Evolutionary conservation across 2,797 vertebrate species (phyloP).

Genomic region (Phrynocephalus forsythii): DNA sequence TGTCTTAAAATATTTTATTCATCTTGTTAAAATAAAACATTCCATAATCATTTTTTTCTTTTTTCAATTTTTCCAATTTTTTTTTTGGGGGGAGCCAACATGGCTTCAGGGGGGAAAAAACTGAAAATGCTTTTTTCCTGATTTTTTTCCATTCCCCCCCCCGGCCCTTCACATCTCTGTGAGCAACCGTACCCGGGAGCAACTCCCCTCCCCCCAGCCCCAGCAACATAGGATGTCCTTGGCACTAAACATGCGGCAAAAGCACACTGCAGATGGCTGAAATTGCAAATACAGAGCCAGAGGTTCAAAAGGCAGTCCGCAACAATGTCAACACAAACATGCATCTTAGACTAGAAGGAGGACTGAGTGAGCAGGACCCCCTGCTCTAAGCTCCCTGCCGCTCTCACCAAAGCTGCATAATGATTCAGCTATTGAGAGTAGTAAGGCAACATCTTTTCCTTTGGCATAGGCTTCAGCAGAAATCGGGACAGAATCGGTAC

Average conservation of each 20-base stretch:
- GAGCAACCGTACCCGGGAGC: too few species aligned
- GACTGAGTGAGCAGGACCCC: too few species aligned
- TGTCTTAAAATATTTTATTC: too few species aligned
- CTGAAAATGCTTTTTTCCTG: too few species aligned
- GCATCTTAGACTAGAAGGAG: too few species aligned
- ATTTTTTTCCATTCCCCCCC: too few species aligned
- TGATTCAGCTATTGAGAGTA: background rate
- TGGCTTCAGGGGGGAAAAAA: too few species aligned
- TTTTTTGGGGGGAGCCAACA: too few species aligned
- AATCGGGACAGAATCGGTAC: constrained; percentile 41
- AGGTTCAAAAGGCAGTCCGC: background rate
- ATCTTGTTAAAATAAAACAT: too few species aligned
- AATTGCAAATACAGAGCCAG: constrained; percentile 19
- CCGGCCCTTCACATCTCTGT: too few species aligned
- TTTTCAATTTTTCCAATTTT: too few species aligned
- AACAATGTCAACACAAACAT: background rate
- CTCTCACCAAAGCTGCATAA: background rate
- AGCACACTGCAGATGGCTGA: background rate
- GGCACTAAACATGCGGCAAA: background rate
- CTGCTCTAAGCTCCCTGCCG: background rate
- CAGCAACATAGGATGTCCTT: background rate
- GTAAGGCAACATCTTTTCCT: background rate
- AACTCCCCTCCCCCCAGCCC: background rate
- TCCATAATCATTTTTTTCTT: too few species aligned
- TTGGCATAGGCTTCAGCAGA: background rate